Base-by-base conservation (phyloP, 1,140 invertebrate species). In the Zaprionus davidi region DNA sequence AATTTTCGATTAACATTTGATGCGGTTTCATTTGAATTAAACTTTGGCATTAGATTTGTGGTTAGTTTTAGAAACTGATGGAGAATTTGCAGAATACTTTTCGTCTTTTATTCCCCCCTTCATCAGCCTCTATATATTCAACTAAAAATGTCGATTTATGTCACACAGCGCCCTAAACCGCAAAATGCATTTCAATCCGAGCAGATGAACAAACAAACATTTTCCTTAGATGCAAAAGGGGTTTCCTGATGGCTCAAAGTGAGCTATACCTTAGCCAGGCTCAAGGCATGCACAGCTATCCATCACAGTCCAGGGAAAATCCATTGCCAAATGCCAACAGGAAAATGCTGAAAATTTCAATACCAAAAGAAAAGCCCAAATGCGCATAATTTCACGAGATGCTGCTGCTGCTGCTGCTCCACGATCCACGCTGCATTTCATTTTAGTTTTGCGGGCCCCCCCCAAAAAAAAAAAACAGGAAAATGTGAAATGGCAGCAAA, bases 301-400 rank as follows among this genome's bases (percentile, higher is more conserved):
- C 24, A 31, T 28, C 34, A 41, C 36, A 41, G 38, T 6, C 15
- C 46, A 22, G 46, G 9, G 3, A 22, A 51, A 51, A 60, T 72
- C 49, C 70, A 78, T 73, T 56, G 68, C 64, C 59, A 64, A 76
- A 71, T 79, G 65, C 63, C 69, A 71, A 69, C 49, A 74, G 62
- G 73, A 68, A 81, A 64, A 79, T 77, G 74, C 71, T 62, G 56
- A 53, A 80, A 82, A 83, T 87, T 77, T 77, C 81, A 80, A 79
- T 68, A 75, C 67, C 63, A 68, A 87, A 86, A 78, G 72, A 71
- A 46, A 46, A 80, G 64, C 73, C 69, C 79, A 86, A 86, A 87
- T 83, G 76, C 69, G 82, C 76, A 85, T 85, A 86, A 82, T 85
- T 86, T 87, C 41, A 65, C 55, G 34, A 56, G 59, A 20, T 49